These are phyloP conservation scores for Fregata magnificens DNA, from an alignment of 2,113 vertebrate species.

Conservation along the genomic window DNA sequence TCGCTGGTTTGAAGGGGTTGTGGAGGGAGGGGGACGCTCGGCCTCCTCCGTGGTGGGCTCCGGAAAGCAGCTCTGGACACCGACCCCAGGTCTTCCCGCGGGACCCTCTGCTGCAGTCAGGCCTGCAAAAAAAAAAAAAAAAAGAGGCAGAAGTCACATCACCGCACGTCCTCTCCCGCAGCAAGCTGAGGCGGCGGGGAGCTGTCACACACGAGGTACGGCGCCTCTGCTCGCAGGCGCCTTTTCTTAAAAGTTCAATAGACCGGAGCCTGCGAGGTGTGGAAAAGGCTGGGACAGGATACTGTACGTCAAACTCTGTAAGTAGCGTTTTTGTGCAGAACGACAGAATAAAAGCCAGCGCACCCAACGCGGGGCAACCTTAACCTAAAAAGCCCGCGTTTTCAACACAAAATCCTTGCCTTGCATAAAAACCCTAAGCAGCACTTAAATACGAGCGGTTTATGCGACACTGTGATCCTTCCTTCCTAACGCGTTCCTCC, in stretches of 20 bases:
- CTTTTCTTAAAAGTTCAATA: fast-evolving
- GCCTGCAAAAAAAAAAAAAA: not conserved
- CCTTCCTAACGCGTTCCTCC: fast-evolving
- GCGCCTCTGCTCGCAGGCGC: no score
- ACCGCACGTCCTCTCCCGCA: fast-evolving
- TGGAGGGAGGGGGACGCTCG: not conserved
- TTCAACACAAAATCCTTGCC: not conserved
- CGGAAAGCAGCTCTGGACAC: fast-evolving
- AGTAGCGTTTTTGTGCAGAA: fast-evolving
- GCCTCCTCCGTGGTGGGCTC: not conserved
- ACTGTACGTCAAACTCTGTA: fast-evolving
- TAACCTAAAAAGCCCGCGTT: fast-evolving
- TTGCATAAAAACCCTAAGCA: fast-evolving
- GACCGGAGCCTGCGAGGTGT: fast-evolving
- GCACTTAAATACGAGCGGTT: fast-evolving
- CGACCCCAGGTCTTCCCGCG: not conserved
- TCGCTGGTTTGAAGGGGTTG: not conserved
- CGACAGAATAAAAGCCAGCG: fast-evolving
- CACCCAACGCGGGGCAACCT: not conserved
- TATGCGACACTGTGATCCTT: fast-evolving
- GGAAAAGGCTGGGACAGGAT: fast-evolving
- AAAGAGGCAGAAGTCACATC: not conserved
- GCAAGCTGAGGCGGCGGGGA: not conserved
- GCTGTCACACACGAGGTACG: fast-evolving
- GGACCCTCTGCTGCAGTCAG: not conserved